phyloP scores from a whole-genome alignment of 1,140 invertebrate species.

The Campoletis sonorensis region DNA sequence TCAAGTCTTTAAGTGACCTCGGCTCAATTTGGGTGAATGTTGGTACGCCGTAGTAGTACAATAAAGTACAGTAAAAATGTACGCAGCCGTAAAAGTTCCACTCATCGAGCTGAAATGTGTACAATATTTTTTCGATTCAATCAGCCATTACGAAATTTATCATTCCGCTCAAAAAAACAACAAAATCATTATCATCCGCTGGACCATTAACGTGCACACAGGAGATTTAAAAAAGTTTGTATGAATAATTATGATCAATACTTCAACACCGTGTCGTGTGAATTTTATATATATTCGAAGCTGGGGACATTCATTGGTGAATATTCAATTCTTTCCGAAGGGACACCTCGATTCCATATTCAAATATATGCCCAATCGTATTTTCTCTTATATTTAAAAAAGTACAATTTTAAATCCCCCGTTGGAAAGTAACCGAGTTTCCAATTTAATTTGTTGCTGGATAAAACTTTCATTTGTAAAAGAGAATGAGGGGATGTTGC shows the following conservation, averaged over 20 bases:
- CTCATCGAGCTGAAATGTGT: too few relatives aligned
- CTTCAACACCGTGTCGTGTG: background rate
- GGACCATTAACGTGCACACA: background rate
- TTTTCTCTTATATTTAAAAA: background rate
- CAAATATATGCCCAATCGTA: background rate
- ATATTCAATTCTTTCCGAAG: background rate
- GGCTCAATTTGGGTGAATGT: too few relatives aligned
- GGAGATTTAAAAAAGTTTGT: background rate
- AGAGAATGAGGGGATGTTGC: too few relatives aligned
- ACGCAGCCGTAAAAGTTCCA: too few relatives aligned
- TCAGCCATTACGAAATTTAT: too few relatives aligned
- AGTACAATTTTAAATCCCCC: background rate
- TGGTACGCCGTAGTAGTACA: too few relatives aligned
- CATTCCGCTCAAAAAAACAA: background rate
- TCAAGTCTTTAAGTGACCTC: too few relatives aligned
- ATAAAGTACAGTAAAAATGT: too few relatives aligned
- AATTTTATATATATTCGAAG: background rate
- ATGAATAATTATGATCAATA: background rate
- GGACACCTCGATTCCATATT: background rate
- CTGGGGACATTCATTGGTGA: background rate
- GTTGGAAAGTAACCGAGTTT: conserved; percentile 5
- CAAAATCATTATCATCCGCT: background rate
- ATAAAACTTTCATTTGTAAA: too few relatives aligned
- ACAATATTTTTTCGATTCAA: too few relatives aligned
- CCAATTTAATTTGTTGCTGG: too few relatives aligned